phyloP scores from a whole-genome alignment of 64 coral and sea anemone genomes.

The Porites australiensis region DNA sequence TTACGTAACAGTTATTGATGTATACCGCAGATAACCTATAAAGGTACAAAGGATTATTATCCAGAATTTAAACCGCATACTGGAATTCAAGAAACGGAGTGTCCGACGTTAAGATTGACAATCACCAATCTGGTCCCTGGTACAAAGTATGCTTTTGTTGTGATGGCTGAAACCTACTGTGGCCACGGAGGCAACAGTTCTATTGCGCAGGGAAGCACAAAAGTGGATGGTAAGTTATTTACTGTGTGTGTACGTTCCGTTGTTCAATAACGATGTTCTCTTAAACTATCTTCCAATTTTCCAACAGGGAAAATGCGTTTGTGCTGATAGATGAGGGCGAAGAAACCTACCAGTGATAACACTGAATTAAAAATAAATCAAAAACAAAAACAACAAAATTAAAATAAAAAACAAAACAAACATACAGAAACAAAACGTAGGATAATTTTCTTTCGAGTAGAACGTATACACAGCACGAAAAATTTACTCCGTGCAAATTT shows the following conservation, averaged over 20 bases:
- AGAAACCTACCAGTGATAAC: too few species aligned
- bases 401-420: too few species aligned
- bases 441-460: too few species aligned
- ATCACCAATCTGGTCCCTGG: background rate
- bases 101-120: background rate
- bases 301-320: too few species aligned
- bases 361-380: too few species aligned
- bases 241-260: background rate
- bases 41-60: conserved; percentile 1
- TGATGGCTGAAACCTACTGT: background rate
- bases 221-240: background rate
- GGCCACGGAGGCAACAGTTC: background rate
- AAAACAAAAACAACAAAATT: too few species aligned
- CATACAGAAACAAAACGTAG: too few species aligned
- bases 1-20: background rate
- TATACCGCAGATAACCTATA: background rate
- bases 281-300: too few species aligned
- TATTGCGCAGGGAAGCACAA: background rate
- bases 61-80: background rate
- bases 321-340: too few species aligned
- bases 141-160: background rate
- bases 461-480: too few species aligned
- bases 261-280: too few species aligned
- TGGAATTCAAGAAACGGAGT: background rate
- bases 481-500: too few species aligned